These are phyloP conservation scores for Spicauda simplicius DNA, from an alignment of 2,888 invertebrate genomes.

Conservation along the genomic window DNA sequence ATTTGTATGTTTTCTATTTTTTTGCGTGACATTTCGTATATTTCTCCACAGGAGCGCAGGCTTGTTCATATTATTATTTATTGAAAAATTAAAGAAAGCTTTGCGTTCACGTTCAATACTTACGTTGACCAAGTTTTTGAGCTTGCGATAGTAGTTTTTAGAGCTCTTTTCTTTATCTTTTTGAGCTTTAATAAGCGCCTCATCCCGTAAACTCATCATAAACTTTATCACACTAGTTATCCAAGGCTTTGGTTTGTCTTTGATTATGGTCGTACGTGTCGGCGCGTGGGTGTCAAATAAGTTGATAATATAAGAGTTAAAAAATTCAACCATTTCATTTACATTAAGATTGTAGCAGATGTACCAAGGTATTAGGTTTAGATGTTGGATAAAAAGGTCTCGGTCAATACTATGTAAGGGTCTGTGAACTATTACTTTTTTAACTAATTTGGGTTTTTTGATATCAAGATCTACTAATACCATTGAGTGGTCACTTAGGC, in stretches of 20 bases:
- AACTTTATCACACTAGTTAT: constrained; percentile 39
- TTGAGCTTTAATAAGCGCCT: constrained; percentile 29
- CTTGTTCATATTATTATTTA: constrained; percentile 12
- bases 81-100: background rate
- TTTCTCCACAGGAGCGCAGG: background rate
- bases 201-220: constrained; percentile 41
- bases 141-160: constrained; percentile 32
- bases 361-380: background rate
- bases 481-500: too few species aligned
- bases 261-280: constrained; percentile 15
- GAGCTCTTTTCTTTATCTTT: constrained; percentile 17
- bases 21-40: background rate
- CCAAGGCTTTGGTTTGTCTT: constrained; percentile 37
- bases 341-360: background rate
- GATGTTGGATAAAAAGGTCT: background rate
- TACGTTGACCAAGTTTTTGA: constrained; percentile 36
- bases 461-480: too few species aligned
- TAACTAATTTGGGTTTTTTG: too few species aligned
- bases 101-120: constrained; percentile 39
- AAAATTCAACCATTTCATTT: constrained; percentile 30
- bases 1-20: background rate
- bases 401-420: constrained; percentile 1
- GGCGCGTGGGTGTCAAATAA: constrained; percentile 41
- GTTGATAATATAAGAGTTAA: constrained; percentile 32
- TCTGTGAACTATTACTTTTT: too few species aligned